Percentiles rank a stretch among this genome's conserved stretches.
phyloP scores from a whole-genome alignment of 2,797 vertebrate species.

The Melanotaenia pygmaea region DNA sequence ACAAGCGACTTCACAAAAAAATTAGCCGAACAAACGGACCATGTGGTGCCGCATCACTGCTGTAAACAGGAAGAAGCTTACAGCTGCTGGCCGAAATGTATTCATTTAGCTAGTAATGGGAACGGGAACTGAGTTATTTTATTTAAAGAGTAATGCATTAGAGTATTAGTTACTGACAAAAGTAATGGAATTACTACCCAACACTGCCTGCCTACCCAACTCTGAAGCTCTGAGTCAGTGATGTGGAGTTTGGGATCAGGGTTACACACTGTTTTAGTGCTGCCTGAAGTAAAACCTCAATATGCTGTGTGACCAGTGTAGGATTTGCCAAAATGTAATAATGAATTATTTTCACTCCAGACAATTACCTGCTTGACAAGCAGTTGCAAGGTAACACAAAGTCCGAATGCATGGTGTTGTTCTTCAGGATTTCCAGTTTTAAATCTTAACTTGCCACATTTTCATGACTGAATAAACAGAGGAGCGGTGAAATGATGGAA shows the following conservation, averaged over 20 bases:
- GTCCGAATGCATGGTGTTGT: slow-evolving; percentile 71
- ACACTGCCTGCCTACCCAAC: too few species aligned
- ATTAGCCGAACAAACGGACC: too few species aligned
- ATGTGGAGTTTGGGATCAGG: background rate
- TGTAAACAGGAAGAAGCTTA: too few species aligned
- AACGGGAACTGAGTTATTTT: too few species aligned
- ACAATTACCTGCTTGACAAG: slow-evolving; percentile 81
- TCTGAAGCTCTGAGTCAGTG: background rate
- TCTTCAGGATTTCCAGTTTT: slow-evolving; percentile 41
- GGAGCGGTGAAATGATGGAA: slow-evolving; percentile 41
- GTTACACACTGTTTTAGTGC: background rate
- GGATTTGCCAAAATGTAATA: slow-evolving; percentile 63
- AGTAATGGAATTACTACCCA: too few species aligned
- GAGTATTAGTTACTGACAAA: too few species aligned
- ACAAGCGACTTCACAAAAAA: too few species aligned
- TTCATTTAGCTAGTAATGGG: too few species aligned
- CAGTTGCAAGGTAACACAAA: slow-evolving; percentile 82
- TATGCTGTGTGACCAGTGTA: slow-evolving; percentile 17
- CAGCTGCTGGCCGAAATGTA: too few species aligned
- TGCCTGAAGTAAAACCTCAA: background rate
- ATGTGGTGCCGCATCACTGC: too few species aligned
- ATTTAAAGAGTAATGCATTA: too few species aligned
- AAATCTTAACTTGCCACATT: slow-evolving; percentile 19
- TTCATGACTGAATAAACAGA: slow-evolving; percentile 13
- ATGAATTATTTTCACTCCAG: slow-evolving; percentile 77